phyloP scores from a whole-genome alignment of 2,797 vertebrate species.

The Ateles fusciceps region DNA sequence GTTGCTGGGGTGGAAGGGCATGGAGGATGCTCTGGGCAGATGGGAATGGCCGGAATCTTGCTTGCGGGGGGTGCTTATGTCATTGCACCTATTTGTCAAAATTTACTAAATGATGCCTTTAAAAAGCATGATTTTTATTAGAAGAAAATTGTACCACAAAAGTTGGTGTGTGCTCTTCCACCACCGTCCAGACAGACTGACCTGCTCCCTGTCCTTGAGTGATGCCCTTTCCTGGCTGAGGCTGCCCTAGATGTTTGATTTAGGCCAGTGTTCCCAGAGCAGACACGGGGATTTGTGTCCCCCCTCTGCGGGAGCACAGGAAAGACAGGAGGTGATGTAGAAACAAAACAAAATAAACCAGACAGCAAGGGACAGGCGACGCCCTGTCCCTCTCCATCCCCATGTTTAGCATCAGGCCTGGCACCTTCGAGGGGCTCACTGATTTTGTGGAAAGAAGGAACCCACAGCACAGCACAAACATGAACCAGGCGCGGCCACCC shows the following conservation, averaged over 20 bases:
- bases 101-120: neutral
- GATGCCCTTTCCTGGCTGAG: neutral
- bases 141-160: accelerated
- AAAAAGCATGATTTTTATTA: neutral
- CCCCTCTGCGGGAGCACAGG: no score
- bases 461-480: accelerated
- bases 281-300: neutral
- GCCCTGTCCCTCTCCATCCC: accelerated
- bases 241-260: neutral
- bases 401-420: accelerated
- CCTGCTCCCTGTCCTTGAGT: accelerated
- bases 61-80: neutral
- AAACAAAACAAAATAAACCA: neutral
- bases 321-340: neutral
- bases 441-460: accelerated
- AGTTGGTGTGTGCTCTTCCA: accelerated
- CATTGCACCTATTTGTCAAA: no score
- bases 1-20: no score
- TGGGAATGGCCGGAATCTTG: neutral
- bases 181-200: accelerated
- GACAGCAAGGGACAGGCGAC: accelerated
- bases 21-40: accelerated
- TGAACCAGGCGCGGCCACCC: accelerated
- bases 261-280: no score
- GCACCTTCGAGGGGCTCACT: accelerated